These are phyloP conservation scores for Paramisgurnus dabryanus DNA, from an alignment of 2,113 vertebrate species.

Conservation along the genomic window DNA sequence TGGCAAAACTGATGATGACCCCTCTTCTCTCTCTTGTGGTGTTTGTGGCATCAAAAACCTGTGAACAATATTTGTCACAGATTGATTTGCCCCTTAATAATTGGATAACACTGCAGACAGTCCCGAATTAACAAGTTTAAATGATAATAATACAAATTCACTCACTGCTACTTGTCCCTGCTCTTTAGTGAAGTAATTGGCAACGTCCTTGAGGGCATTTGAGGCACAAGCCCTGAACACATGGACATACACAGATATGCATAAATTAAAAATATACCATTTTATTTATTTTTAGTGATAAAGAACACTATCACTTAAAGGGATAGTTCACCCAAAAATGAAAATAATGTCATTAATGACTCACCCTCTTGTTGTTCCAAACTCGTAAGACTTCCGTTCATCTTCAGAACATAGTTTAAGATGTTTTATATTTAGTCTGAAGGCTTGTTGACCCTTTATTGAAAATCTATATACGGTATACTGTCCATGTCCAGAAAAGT, in stretches of 20 bases:
- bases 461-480: too few relatives aligned
- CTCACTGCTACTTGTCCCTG: conserved; percentile 89
- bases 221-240: conserved; percentile 82
- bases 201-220: conserved; percentile 82
- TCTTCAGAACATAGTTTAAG: too few relatives aligned
- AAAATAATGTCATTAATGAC: too few relatives aligned
- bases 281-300: background rate
- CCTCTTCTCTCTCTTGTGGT: conserved; percentile 83
- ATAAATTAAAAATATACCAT: background rate
- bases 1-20: conserved; percentile 79
- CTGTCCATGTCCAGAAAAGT: too few relatives aligned
- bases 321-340: too few relatives aligned
- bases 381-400: too few relatives aligned
- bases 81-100: background rate
- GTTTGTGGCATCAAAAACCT: conserved; percentile 93
- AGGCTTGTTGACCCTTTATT: too few relatives aligned
- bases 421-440: too few relatives aligned
- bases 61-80: background rate
- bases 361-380: too few relatives aligned
- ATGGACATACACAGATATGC: background rate
- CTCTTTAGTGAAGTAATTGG: conserved; percentile 76
- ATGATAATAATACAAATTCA: conserved; percentile 50
- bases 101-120: background rate
- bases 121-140: background rate
- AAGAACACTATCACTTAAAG: background rate